Base-by-base conservation (phyloP, 1,140 invertebrate species). In the Cepaea nemoralis region DNA sequence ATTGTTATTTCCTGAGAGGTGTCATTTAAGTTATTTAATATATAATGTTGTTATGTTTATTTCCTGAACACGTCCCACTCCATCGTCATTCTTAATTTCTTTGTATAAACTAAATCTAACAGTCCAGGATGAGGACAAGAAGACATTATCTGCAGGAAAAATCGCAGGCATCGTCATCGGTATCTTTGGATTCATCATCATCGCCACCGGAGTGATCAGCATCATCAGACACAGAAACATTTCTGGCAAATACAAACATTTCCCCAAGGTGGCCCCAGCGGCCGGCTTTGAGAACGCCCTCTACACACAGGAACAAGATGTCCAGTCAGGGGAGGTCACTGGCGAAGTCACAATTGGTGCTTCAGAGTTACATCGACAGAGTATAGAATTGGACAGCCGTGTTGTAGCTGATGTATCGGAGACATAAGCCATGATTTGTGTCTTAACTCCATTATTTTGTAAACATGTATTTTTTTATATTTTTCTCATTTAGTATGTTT, bases 91-190 rank as follows among this genome's bases (percentile, higher is more conserved):
- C n/a, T n/a, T n/a, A n/a, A n/a, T n/a, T n/a, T n/a, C n/a, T n/a
- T n/a, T n/a, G n/a, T n/a, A n/a, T n/a, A n/a, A n/a, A n/a, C n/a
- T n/a, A n/a, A n/a, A n/a, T n/a, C n/a, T n/a, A n/a, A n/a, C n/a
- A n/a, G n/a, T n/a, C n/a, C n/a, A n/a, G n/a, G n/a, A 14, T 19
- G n/a, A 55, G 50, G 19, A 50, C 22, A 10, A 35, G 33, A 77
- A 77, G 14, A 22, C 12, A 37, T 19, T 77, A n/a, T 31, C 75
- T 77, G 75, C 33, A 16, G 75, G 75, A 63, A 50, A 77, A 45
- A 37, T 77, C 0, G 75, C 75, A 50, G 75, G 75, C 31, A 77
- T 39, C 12, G 75, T 66, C 6, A 63, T 77, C 24, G 75, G 75
- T 33, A 35, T 77, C 22, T 2, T 77, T 8, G 55, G 50, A 10